phyloP scores from a whole-genome alignment of 2,797 vertebrate species.

The Poliocrania exsul region DNA sequence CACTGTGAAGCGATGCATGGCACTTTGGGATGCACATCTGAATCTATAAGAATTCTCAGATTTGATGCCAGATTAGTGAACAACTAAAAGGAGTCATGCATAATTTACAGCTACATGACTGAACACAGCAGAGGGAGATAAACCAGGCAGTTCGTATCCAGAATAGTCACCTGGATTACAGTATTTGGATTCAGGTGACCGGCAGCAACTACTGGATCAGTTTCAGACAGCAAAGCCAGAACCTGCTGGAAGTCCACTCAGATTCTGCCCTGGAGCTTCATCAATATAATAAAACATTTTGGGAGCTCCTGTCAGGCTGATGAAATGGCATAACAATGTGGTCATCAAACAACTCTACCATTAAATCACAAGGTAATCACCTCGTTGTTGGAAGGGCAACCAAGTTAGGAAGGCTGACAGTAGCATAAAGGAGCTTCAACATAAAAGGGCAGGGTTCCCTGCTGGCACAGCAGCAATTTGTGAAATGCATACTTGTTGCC shows the following conservation, averaged over 20 bases:
- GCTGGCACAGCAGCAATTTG: not conserved
- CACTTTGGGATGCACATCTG: not conserved
- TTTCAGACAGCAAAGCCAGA: constrained; percentile 2
- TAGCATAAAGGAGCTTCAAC: not conserved
- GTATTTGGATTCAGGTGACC: not conserved
- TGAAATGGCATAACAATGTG: not conserved
- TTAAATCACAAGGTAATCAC: constrained; percentile 4
- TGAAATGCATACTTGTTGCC: not conserved
- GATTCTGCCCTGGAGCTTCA: not conserved
- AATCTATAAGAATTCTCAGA: not conserved
- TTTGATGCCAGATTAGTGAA: not conserved
- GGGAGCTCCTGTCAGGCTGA: not conserved
- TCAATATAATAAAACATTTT: not conserved
- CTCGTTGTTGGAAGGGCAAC: not conserved
- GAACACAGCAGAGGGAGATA: not conserved
- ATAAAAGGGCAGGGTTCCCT: not conserved
- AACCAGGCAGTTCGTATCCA: not conserved
- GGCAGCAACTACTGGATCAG: not conserved
- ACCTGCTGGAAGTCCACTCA: not conserved
- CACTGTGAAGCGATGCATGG: not conserved
- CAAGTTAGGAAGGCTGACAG: not conserved
- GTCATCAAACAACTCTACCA: not conserved
- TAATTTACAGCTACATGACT: not conserved
- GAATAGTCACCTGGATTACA: not conserved
- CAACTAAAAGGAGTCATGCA: not conserved